Evolutionary conservation across 2,888 invertebrate genomes (phyloP).

Genomic region (Pomacea canaliculata): DNA sequence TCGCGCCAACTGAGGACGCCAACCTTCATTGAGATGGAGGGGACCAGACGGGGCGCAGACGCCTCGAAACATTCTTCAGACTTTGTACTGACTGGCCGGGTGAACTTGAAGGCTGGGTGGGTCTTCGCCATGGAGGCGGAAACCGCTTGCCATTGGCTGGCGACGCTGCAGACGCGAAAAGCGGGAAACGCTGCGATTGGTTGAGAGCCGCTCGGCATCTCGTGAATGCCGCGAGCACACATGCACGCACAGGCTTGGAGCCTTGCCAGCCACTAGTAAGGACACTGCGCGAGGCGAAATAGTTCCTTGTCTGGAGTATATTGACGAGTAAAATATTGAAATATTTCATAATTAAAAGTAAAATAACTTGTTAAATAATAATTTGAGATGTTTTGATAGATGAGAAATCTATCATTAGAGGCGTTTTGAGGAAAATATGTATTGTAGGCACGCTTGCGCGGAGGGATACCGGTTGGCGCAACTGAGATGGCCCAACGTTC

Average conservation of each 20-base stretch:
- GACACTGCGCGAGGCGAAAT: slow-evolving; percentile 9
- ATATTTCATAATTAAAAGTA: not conserved
- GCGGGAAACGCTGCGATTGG: slow-evolving; percentile 53
- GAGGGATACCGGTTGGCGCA: slow-evolving; percentile 39
- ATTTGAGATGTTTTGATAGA: not conserved
- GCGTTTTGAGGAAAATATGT: not conserved
- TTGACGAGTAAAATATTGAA: not conserved
- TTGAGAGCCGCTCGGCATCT: slow-evolving; percentile 40
- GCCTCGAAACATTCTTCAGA: slow-evolving; percentile 5
- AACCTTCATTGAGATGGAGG: not conserved
- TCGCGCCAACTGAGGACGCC: slow-evolving; percentile 6
- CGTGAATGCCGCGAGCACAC: slow-evolving; percentile 37
- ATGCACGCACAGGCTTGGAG: slow-evolving; percentile 14
- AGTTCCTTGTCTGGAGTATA: slow-evolving; percentile 30
- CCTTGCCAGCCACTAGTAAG: slow-evolving; percentile 12
- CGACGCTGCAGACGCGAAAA: slow-evolving; percentile 26
- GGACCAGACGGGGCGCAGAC: not conserved
- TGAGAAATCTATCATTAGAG: not conserved
- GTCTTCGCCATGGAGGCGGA: not conserved
- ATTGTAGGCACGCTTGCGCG: slow-evolving; percentile 30
- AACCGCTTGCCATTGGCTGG: slow-evolving; percentile 24
- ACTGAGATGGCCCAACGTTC: slow-evolving; percentile 48
- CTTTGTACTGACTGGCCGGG: slow-evolving; percentile 26
- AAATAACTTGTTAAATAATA: not conserved
- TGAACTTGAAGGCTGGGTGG: slow-evolving; percentile 16